These are phyloP conservation scores for Marronus borbonicus DNA, from an alignment of 2,888 invertebrate species.

Conservation along the genomic window DNA sequence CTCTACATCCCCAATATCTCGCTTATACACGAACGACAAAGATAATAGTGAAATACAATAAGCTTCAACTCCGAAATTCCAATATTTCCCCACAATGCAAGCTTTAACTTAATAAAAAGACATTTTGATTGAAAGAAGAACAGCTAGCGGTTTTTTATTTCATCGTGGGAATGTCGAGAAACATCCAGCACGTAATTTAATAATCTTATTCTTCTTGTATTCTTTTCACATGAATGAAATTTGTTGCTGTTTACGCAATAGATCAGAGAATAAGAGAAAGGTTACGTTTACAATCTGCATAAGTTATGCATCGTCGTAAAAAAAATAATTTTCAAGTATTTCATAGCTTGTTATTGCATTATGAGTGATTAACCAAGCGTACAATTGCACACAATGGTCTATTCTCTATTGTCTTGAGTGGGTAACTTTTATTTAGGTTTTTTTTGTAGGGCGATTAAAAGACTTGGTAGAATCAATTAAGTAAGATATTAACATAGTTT, in stretches of 20 bases:
- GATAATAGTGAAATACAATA: conserved; percentile 14
- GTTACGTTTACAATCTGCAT: not conserved
- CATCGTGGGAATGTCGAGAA: conserved; percentile 1
- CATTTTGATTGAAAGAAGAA: conserved; percentile 5
- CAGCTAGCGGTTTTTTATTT: conserved; percentile 15
- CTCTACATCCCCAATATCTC: conserved; percentile 2
- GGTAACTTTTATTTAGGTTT: not conserved
- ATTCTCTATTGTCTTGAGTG: conserved; percentile 16
- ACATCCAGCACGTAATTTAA: not conserved
- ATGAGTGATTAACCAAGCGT: conserved; percentile 24
- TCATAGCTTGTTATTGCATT: conserved; percentile 3
- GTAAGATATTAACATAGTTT: too few relatives aligned
- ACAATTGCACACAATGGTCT: conserved; percentile 20
- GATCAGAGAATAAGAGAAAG: not conserved
- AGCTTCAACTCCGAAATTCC: conserved; percentile 34
- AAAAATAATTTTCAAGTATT: conserved; percentile 10
- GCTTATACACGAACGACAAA: not conserved
- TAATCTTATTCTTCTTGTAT: conserved; percentile 1
- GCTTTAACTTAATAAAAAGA: conserved; percentile 25
- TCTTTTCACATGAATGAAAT: conserved; percentile 9
- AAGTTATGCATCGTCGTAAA: not conserved
- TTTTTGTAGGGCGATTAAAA: not conserved
- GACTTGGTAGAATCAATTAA: too few relatives aligned
- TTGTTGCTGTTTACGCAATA: not conserved
- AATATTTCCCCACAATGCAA: conserved; percentile 8